phyloP scores from a whole-genome alignment of 2,113 vertebrate genomes.

The Podiceps cristatus region DNA sequence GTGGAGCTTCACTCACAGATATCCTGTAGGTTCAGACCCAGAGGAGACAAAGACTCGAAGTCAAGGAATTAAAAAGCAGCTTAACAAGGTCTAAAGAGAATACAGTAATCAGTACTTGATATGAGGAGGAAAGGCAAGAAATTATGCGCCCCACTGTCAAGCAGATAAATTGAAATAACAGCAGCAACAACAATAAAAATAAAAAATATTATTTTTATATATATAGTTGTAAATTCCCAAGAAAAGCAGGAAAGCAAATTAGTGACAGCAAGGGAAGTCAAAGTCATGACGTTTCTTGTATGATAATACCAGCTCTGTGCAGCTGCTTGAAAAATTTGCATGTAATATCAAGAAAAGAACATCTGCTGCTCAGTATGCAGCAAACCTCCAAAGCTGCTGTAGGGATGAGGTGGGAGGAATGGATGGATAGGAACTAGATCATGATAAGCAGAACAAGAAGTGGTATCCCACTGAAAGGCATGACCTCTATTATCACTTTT shows the following conservation, averaged over 20 bases:
- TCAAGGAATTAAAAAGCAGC: not conserved
- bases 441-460: not conserved
- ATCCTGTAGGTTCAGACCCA: not conserved
- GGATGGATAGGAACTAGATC: conserved; percentile 11
- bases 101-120: not conserved
- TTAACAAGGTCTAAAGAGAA: not conserved
- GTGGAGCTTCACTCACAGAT: not conserved
- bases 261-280: conserved; percentile 9
- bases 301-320: conserved; percentile 22
- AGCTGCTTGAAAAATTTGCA: conserved; percentile 59
- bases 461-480: conserved; percentile 35
- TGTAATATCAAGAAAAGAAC: conserved; percentile 43
- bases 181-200: not conserved
- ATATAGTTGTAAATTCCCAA: not conserved
- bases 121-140: not conserved
- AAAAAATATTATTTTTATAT: not conserved
- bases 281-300: conserved; percentile 27
- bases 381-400: conserved; percentile 16
- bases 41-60: not conserved
- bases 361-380: conserved; percentile 69
- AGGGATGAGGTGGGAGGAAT: conserved; percentile 34
- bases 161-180: not conserved
- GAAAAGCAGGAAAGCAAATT: not conserved
- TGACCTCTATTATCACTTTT: conserved; percentile 53
- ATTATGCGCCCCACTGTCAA: not conserved